These are phyloP conservation scores for Dendrocincla fuliginosa DNA, from an alignment of 2,797 vertebrate genomes.

Conservation along the genomic window DNA sequence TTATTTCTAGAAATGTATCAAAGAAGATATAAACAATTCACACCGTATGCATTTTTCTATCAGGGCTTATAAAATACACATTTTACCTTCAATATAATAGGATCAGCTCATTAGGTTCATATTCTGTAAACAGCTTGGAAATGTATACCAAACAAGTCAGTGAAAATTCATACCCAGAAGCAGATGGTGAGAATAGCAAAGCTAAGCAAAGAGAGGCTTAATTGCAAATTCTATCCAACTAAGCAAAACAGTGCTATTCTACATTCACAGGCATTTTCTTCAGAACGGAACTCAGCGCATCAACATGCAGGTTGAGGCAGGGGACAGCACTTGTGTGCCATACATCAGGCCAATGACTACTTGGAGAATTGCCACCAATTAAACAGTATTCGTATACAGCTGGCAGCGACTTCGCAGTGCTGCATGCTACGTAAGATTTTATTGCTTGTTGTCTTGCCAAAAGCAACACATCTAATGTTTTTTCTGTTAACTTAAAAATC, in stretches of 20 bases:
- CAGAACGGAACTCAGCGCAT: neutral
- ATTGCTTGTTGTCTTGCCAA: conserved; percentile 51
- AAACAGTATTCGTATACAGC: conserved; percentile 7
- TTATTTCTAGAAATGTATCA: neutral
- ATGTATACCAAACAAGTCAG: conserved; percentile 59
- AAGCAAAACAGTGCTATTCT: conserved; percentile 18
- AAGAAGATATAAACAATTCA: neutral
- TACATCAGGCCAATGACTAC: conserved; percentile 45
- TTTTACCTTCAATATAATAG: conserved; percentile 46
- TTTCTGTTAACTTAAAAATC: conserved; percentile 63
- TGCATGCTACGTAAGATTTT: conserved; percentile 55
- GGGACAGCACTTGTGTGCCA: conserved; percentile 32
- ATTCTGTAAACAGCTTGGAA: conserved; percentile 64
- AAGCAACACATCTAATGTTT: conserved; percentile 48
- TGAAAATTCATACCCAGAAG: conserved; percentile 64
- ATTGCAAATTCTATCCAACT: conserved; percentile 48
- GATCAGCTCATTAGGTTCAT: conserved; percentile 51
- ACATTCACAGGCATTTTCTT: conserved; percentile 3
- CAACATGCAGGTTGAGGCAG: neutral
- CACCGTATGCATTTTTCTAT: neutral
- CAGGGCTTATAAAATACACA: conserved; percentile 9
- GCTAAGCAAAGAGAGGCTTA: conserved; percentile 60
- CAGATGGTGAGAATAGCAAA: conserved; percentile 69
- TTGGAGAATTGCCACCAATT: conserved; percentile 60
- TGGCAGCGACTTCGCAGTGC: conserved; percentile 28